phyloP scores from a whole-genome alignment of 2,113 vertebrate genomes.

The Oceanodroma tethys region DNA sequence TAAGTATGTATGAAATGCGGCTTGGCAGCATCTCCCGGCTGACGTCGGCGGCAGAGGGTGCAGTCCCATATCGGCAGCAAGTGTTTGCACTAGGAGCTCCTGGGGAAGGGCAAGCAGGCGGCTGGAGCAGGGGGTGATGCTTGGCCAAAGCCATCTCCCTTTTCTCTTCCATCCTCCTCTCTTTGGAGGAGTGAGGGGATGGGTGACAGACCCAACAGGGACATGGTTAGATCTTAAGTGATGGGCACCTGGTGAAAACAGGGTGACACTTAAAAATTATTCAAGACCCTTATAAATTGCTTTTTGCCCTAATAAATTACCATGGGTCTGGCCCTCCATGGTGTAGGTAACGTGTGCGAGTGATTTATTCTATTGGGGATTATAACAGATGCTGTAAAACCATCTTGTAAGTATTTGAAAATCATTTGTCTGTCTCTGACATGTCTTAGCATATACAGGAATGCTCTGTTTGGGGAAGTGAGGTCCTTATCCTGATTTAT shows the following conservation, averaged over 20 bases:
- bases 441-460: conserved; percentile 15
- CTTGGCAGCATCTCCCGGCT: neutral
- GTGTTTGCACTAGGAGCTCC: neutral
- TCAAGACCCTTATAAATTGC: neutral
- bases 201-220: neutral
- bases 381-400: conserved; percentile 6
- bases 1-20: neutral
- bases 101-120: neutral
- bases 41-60: rapidly evolving
- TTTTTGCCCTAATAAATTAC: neutral
- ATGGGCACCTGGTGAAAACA: neutral
- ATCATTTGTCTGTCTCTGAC: conserved; percentile 6
- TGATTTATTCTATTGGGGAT: neutral
- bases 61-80: neutral
- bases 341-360: neutral
- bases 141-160: neutral
- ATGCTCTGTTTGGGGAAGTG: conserved; percentile 50
- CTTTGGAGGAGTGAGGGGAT: neutral
- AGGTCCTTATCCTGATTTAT: conserved; percentile 49
- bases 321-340: neutral
- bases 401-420: neutral
- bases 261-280: neutral
- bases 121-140: neutral
- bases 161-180: neutral
- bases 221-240: neutral